These are phyloP conservation scores for Reinhardtius hippoglossoides DNA, from an alignment of 2,113 vertebrate species.

Conservation along the genomic window DNA sequence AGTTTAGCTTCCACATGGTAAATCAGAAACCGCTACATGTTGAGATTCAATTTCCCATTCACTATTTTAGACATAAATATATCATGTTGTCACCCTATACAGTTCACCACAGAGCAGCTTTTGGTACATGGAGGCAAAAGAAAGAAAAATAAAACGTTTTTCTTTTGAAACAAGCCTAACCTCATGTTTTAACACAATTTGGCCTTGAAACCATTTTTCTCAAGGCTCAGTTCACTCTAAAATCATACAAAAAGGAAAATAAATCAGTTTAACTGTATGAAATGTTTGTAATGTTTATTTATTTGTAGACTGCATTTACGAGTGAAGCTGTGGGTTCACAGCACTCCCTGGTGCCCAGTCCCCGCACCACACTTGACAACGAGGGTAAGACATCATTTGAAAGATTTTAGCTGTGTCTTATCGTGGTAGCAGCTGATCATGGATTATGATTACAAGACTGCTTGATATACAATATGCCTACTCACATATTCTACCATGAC, in stretches of 20 bases:
- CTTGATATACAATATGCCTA: too few species aligned
- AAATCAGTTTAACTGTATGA: not conserved
- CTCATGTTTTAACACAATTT: not conserved
- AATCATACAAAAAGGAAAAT: not conserved
- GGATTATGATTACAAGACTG: too few species aligned
- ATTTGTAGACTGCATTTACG: constrained; percentile 67
- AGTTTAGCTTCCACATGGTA: too few species aligned
- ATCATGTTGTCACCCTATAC: not conserved
- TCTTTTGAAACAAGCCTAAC: not conserved
- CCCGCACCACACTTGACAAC: constrained; percentile 19
- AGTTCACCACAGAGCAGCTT: not conserved
- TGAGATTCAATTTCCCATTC: too few species aligned
- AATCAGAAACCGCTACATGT: not conserved
- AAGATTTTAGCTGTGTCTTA: not conserved
- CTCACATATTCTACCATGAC: too few species aligned
- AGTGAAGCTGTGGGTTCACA: constrained; percentile 56
- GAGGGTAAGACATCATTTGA: constrained; percentile 35
- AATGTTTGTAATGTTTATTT: constrained; percentile 1
- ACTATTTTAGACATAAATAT: too few species aligned
- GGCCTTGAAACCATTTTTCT: too few species aligned
- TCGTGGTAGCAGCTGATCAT: not conserved
- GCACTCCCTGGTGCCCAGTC: constrained; percentile 44
- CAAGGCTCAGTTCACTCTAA: not conserved
- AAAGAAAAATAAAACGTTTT: too few species aligned
- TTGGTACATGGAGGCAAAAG: too few species aligned